Conservation (phyloP, 2,113 vertebrate genomes). For the Carettochelys insculpta region DNA sequence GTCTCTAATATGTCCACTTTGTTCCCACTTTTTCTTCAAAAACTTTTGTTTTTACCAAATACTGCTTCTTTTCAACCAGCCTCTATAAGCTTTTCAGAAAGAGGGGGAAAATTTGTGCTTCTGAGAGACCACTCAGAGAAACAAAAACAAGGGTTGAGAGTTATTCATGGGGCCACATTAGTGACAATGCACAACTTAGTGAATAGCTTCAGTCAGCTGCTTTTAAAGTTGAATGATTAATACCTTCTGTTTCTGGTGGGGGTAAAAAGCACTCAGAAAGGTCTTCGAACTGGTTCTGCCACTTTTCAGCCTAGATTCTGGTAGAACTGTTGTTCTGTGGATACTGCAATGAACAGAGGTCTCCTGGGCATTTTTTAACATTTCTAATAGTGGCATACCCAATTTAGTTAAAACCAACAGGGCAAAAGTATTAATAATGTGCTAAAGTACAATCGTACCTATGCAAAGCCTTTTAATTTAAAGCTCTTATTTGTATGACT, state of each 20-base stretch:
- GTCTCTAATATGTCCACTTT: slow-evolving; percentile 76
- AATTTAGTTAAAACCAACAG: slow-evolving; percentile 24
- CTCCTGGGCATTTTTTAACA: background rate
- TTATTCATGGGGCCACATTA: slow-evolving; percentile 83
- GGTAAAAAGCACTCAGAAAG: slow-evolving; percentile 36
- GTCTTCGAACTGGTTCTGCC: slow-evolving; percentile 48
- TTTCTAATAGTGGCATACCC: slow-evolving; percentile 2
- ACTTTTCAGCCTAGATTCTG: slow-evolving; percentile 58
- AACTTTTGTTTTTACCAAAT: slow-evolving; percentile 80
- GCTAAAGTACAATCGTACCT: background rate
- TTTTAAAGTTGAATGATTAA: slow-evolving; percentile 89
- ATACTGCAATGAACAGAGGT: background rate
- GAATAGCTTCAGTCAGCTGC: slow-evolving; percentile 87
- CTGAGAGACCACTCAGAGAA: slow-evolving; percentile 87
- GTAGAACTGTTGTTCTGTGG: slow-evolving; percentile 36
- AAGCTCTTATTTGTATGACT: background rate
- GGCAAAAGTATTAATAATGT: background rate
- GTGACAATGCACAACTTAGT: slow-evolving; percentile 79
- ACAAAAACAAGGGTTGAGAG: slow-evolving; percentile 83
- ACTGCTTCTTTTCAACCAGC: slow-evolving; percentile 79
- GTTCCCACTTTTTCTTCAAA: slow-evolving; percentile 69
- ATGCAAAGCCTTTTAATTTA: background rate
- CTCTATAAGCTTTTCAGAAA: slow-evolving; percentile 80
- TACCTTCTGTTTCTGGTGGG: slow-evolving; percentile 73
- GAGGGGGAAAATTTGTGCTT: slow-evolving; percentile 68